phyloP scores from a whole-genome alignment of 2,888 invertebrate genomes.

The Drosophila atripex region DNA sequence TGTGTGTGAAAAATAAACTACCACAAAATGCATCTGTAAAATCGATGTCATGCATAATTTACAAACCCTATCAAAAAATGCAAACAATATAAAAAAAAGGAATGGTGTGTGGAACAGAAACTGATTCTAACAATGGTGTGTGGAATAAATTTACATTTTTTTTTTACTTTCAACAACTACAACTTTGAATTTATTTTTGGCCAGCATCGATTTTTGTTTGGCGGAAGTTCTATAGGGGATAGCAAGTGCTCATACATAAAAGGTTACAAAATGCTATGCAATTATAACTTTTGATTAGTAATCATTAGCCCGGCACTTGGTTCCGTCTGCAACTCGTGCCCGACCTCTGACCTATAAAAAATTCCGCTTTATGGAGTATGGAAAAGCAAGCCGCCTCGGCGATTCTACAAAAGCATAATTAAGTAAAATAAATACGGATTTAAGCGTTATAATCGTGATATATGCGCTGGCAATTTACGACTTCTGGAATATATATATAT shows the following conservation, averaged over 20 bases:
- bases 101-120: constrained; percentile 5
- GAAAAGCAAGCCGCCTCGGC: neutral
- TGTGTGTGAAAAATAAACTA: constrained; percentile 46
- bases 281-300: constrained; percentile 17
- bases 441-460: constrained; percentile 71
- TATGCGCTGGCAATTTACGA: constrained; percentile 74
- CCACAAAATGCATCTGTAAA: constrained; percentile 67
- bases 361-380: constrained; percentile 10
- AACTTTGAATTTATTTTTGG: constrained; percentile 15
- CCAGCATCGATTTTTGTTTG: neutral
- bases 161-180: constrained; percentile 1
- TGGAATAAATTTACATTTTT: constrained; percentile 35
- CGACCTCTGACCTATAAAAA: constrained; percentile 26
- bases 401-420: constrained; percentile 51
- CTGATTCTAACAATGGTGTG: constrained; percentile 40
- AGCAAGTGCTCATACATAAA: neutral
- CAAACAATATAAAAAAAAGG: constrained; percentile 2
- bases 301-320: constrained; percentile 13
- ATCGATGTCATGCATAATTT: constrained; percentile 75
- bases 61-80: constrained; percentile 24
- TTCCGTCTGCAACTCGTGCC: neutral
- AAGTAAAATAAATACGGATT: constrained; percentile 72
- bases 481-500: constrained; percentile 47
- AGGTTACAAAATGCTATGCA: neutral
- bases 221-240: neutral